Conservation (phyloP, 1,140 invertebrate species). For the Eurosta solidaginis region DNA sequence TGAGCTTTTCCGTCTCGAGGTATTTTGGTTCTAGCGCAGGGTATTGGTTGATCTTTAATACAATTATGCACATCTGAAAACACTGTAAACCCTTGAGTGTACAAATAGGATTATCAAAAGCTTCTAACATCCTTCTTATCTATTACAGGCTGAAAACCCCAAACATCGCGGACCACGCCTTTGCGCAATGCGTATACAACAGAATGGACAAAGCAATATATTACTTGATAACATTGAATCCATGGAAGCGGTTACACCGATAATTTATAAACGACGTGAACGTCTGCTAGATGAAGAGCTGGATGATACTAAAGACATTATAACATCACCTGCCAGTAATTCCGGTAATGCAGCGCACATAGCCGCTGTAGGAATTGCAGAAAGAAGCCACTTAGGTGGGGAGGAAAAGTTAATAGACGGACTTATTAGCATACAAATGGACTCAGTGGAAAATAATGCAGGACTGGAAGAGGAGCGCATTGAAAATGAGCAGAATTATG, state of each 20-base stretch:
- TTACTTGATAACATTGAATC: conserved; percentile 75
- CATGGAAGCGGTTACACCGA: conserved; percentile 66
- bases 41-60: too few relatives aligned
- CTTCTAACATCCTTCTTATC: not conserved
- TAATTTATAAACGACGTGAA: conserved; percentile 68
- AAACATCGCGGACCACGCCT: conserved; percentile 67
- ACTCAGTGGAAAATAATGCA: not conserved
- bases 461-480: not conserved
- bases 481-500: not conserved
- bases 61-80: too few relatives aligned
- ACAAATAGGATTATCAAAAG: not conserved
- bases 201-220: conserved; percentile 76
- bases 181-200: conserved; percentile 74
- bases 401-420: not conserved
- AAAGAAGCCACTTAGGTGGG: not conserved
- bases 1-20: too few relatives aligned
- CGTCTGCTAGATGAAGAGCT: conserved; percentile 55
- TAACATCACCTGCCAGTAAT: conserved; percentile 42
- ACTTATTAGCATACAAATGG: not conserved
- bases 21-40: too few relatives aligned
- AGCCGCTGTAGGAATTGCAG: not conserved
- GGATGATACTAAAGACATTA: conserved; percentile 57
- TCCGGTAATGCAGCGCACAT: not conserved
- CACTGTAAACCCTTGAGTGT: not conserved
- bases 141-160: conserved; percentile 52